Conservation (phyloP, 2,113 vertebrate species). For the Bambusicola thoracicus region DNA sequence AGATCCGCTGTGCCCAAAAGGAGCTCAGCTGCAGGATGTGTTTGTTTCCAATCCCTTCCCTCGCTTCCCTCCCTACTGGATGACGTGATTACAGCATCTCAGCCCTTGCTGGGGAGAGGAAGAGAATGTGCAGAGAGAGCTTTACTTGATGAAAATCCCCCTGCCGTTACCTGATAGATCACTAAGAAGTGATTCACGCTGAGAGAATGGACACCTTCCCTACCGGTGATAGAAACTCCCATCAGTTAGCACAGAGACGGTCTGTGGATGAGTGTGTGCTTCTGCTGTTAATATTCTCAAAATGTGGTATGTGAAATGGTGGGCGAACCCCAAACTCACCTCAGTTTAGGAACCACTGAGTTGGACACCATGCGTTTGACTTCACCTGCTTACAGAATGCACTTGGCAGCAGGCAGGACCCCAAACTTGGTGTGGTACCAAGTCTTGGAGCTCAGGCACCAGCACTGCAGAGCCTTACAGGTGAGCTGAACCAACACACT, state of each 20-base stretch:
- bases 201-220: background rate
- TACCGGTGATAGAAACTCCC: background rate
- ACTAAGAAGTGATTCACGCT: slow-evolving; percentile 10
- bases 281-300: background rate
- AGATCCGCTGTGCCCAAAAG: background rate
- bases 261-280: background rate
- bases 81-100: slow-evolving; percentile 56
- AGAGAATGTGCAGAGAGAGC: slow-evolving; percentile 64
- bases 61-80: background rate
- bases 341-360: background rate
- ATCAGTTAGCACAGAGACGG: background rate
- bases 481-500: background rate
- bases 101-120: slow-evolving; percentile 19
- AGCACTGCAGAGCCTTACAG: background rate
- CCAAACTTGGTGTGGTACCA: background rate
- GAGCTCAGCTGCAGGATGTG: slow-evolving; percentile 19
- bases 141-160: slow-evolving; percentile 33
- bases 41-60: slow-evolving; percentile 31
- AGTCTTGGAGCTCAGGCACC: background rate
- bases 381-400: background rate
- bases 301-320: background rate
- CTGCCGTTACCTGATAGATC: slow-evolving; percentile 30
- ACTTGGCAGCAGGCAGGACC: background rate
- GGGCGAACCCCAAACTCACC: slow-evolving; percentile 15
- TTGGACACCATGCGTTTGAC: background rate